phyloP scores from a whole-genome alignment of 1,140 invertebrate genomes.

The Eriocheir sinensis region DNA sequence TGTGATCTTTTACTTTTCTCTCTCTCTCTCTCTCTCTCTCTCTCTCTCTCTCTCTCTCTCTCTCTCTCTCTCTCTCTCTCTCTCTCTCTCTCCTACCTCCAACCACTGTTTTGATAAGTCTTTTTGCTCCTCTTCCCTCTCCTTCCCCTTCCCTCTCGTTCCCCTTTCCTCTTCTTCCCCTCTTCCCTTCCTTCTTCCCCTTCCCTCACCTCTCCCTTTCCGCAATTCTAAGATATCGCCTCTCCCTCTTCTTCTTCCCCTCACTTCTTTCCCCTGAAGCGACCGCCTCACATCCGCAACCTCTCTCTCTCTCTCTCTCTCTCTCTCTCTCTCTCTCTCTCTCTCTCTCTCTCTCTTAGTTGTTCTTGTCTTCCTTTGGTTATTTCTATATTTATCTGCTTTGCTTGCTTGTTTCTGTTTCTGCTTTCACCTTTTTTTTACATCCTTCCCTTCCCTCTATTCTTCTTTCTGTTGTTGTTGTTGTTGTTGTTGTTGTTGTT shows the following conservation, averaged over 20 bases:
- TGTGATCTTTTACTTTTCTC: slow-evolving; percentile 34
- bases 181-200: background rate
- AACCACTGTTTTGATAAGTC: background rate
- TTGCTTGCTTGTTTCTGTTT: background rate
- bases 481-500: no score
- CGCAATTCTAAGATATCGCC: no score
- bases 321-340: slow-evolving; percentile 23
- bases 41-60: no score
- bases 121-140: background rate
- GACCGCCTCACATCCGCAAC: no score
- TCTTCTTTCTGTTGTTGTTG: no score
- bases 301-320: background rate
- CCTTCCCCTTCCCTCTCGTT: background rate
- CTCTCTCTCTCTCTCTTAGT: slow-evolving; percentile 1
- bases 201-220: background rate
- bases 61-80: slow-evolving; percentile 36
- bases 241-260: background rate
- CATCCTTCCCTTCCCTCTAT: no score
- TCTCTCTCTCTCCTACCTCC: background rate
- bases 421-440: no score
- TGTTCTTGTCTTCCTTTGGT: background rate
- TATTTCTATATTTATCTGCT: background rate
- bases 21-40: slow-evolving; percentile 51
- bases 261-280: no score
- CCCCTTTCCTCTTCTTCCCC: background rate